Percentiles rank a stretch among this genome's conserved stretches.
phyloP scores from a whole-genome alignment of 1,140 invertebrate species.

The Hypsibius dujardini region DNA sequence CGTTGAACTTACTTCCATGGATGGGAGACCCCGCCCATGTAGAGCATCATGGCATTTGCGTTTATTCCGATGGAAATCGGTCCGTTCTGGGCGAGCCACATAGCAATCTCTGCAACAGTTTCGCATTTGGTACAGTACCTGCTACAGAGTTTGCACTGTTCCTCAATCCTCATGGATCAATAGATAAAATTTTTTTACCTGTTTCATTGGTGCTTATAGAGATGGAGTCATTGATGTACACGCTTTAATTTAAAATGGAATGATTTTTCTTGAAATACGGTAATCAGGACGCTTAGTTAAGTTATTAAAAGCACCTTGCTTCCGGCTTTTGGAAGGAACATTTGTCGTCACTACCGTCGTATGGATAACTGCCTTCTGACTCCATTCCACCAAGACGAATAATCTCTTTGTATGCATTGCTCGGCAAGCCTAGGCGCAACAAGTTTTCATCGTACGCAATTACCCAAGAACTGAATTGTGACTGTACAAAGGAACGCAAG shows the following conservation, averaged over 20 bases:
- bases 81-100: conserved; percentile 74
- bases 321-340: conserved; percentile 54
- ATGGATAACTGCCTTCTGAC: conserved; percentile 74
- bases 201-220: conserved; percentile 76
- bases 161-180: too few relatives aligned
- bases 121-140: not conserved
- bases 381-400: conserved; percentile 76
- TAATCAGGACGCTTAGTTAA: not conserved
- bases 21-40: conserved; percentile 87
- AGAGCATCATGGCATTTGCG: conserved; percentile 95
- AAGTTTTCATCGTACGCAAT: not conserved
- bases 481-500: not conserved
- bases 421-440: conserved; percentile 43
- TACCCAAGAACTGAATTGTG: not conserved
- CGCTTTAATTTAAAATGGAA: conserved; percentile 30
- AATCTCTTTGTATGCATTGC: conserved; percentile 70
- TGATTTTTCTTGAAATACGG: not conserved
- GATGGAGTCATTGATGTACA: conserved; percentile 59
- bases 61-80: conserved; percentile 94
- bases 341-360: conserved; percentile 59
- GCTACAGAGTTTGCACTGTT: too few relatives aligned
- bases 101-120: conserved; percentile 52
- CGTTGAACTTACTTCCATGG: conserved; percentile 47
- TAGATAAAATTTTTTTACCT: conserved; percentile 24
- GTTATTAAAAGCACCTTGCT: conserved; percentile 28